Evolutionary conservation across 1,140 invertebrate species (phyloP).

Genomic region (Diabrotica virgifera): DNA sequence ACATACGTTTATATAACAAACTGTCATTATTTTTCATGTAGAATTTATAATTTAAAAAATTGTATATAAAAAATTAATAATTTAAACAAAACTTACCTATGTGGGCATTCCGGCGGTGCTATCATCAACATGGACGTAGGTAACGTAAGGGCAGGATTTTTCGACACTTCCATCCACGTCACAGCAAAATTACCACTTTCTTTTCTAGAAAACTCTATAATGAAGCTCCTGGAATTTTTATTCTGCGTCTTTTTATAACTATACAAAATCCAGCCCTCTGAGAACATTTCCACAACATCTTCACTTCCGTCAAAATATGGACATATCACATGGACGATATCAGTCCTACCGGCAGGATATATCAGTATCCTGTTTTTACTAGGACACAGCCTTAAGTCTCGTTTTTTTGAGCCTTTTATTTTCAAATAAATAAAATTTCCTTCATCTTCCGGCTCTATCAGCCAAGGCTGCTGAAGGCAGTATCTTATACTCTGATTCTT

Average conservation of each 20-base stretch:
- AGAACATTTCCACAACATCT: conserved; percentile 66
- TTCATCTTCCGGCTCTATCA: conserved; percentile 70
- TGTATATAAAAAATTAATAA: neutral
- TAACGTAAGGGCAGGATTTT: conserved; percentile 57
- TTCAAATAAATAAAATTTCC: conserved; percentile 71
- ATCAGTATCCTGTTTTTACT: conserved; percentile 72
- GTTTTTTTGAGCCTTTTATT: conserved; percentile 63
- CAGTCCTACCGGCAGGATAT: conserved; percentile 61
- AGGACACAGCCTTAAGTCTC: conserved; percentile 57
- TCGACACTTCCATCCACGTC: conserved; percentile 76
- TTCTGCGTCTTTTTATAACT: conserved; percentile 49
- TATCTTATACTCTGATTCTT: conserved; percentile 37
- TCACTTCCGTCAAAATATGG: conserved; percentile 51
- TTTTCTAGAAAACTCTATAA: conserved; percentile 67
- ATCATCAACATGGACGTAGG: conserved; percentile 58
- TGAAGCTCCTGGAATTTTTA: conserved; percentile 62
- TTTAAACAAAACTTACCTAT: conserved; percentile 55
- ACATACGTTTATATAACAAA: no score
- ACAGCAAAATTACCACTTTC: conserved; percentile 69
- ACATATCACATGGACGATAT: conserved; percentile 64
- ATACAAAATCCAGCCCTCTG: conserved; percentile 66
- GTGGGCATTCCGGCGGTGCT: conserved; percentile 63
- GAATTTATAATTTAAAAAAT: neutral
- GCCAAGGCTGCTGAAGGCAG: conserved; percentile 73
- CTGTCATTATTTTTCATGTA: no score